phyloP scores from a whole-genome alignment of 2,113 vertebrate genomes.

The Ursus arctos region DNA sequence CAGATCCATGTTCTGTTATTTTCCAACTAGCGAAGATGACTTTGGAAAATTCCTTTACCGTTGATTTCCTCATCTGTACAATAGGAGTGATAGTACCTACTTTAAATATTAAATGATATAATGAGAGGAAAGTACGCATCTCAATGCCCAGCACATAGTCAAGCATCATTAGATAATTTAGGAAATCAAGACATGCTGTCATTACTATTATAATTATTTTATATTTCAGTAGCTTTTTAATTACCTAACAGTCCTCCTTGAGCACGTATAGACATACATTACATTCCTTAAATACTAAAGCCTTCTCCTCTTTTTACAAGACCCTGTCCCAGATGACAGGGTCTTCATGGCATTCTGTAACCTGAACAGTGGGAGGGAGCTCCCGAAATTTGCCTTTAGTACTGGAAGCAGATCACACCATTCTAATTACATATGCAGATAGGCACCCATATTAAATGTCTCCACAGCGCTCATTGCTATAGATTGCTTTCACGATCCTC shows the following conservation, averaged over 20 bases:
- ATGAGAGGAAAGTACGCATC: background rate
- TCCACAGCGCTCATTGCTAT: background rate
- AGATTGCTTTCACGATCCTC: background rate
- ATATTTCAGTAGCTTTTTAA: background rate
- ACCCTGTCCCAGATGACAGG: background rate
- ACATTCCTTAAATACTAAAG: background rate
- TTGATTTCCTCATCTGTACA: background rate
- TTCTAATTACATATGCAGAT: background rate
- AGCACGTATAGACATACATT: background rate
- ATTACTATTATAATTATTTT: background rate
- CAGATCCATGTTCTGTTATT: background rate
- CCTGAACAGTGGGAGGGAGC: background rate
- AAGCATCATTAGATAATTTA: background rate
- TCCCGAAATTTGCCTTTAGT: background rate
- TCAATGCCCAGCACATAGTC: background rate
- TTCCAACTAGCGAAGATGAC: background rate
- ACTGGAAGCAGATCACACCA: background rate
- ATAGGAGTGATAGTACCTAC: background rate
- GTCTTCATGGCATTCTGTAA: background rate
- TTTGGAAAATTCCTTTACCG: background rate
- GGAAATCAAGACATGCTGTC: background rate
- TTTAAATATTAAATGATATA: background rate
- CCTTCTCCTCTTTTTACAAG: background rate
- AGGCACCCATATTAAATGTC: background rate
- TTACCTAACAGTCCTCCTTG: background rate